Conservation (phyloP, 2,888 invertebrate genomes). For the Parasteatoda lunata region DNA sequence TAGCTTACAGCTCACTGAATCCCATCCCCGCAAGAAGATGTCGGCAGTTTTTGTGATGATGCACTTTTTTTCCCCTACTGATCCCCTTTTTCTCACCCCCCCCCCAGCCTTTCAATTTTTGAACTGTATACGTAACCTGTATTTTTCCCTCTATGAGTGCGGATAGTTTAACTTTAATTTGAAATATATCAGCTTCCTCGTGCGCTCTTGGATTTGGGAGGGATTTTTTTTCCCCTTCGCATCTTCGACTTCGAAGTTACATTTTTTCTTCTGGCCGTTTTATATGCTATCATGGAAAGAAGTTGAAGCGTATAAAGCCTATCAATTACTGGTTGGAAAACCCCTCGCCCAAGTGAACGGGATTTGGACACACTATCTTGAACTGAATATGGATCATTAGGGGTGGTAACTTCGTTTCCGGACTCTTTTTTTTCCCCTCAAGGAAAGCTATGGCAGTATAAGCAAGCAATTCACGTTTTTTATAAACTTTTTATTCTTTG, state of each 20-base stretch:
- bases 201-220: slow-evolving; percentile 30
- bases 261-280: slow-evolving; percentile 19
- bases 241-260: slow-evolving; percentile 5
- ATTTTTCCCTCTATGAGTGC: slow-evolving; percentile 55
- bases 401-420: not conserved
- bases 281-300: slow-evolving; percentile 44
- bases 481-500: no score
- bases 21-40: slow-evolving; percentile 55
- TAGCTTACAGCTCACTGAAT: slow-evolving; percentile 52
- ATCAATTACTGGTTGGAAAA: slow-evolving; percentile 57
- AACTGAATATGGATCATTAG: slow-evolving; percentile 60
- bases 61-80: slow-evolving; percentile 14
- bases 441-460: no score
- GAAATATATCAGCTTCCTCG: slow-evolving; percentile 61
- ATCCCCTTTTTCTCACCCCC: slow-evolving; percentile 3
- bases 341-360: slow-evolving; percentile 18
- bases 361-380: slow-evolving; percentile 57
- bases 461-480: no score
- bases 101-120: slow-evolving; percentile 29
- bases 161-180: slow-evolving; percentile 68
- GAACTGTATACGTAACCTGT: slow-evolving; percentile 64
- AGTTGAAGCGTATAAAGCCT: slow-evolving; percentile 53
- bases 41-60: slow-evolving; percentile 56
- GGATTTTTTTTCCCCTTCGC: slow-evolving; percentile 10
- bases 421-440: no score